phyloP scores from a whole-genome alignment of 1,140 invertebrate genomes.

The Drosophila leontia region DNA sequence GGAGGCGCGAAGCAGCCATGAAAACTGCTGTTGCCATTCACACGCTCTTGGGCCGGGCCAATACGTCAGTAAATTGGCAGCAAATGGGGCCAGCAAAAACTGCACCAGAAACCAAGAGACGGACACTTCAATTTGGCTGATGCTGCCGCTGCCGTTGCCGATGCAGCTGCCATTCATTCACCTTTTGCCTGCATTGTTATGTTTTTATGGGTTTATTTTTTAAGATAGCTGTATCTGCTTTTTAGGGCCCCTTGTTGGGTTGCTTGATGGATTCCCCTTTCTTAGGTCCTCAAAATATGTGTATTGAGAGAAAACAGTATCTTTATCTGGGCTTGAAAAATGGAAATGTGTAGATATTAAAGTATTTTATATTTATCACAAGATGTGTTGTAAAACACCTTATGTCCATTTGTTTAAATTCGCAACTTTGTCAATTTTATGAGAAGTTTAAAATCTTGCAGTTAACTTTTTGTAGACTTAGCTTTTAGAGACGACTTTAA shows the following conservation, averaged over 20 bases:
- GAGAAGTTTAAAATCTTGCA: not conserved
- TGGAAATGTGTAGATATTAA: not conserved
- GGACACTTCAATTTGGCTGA: constrained; percentile 76
- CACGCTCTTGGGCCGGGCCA: constrained; percentile 66
- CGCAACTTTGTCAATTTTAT: not conserved
- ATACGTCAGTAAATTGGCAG: constrained; percentile 73
- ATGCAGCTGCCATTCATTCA: constrained; percentile 2
- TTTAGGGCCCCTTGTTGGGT: not conserved
- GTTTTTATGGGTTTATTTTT: not conserved
- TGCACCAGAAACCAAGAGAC: constrained; percentile 26
- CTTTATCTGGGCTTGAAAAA: not conserved
- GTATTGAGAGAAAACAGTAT: not conserved
- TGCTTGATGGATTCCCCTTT: not conserved
- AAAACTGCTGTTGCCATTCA: constrained; percentile 62
- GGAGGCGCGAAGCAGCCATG: constrained; percentile 4
- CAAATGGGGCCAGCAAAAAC: constrained; percentile 5
- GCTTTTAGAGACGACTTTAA: too few relatives aligned
- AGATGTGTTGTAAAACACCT: not conserved
- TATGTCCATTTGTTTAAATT: not conserved
- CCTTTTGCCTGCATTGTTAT: constrained; percentile 10
- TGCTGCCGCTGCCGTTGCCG: constrained; percentile 12
- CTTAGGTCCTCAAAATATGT: not conserved
- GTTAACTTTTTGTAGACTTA: too few relatives aligned
- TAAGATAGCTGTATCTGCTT: not conserved
- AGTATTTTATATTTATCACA: not conserved